These are phyloP conservation scores for Euura lappo DNA, from an alignment of 1,140 invertebrate genomes.

Conservation along the genomic window DNA sequence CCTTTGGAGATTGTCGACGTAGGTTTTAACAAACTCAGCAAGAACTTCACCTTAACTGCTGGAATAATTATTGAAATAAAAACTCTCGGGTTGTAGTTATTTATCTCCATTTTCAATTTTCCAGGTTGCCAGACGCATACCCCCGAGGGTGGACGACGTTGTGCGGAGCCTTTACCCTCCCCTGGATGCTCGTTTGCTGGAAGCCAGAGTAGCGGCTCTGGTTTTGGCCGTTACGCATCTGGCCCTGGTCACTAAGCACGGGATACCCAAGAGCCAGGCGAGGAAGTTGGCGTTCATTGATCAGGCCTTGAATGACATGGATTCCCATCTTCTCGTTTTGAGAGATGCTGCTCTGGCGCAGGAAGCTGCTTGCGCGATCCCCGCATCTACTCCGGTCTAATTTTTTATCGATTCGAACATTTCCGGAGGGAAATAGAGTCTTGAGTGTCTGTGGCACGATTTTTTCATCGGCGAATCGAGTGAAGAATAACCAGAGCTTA, in stretches of 20 bases:
- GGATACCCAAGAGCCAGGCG: conserved; percentile 58
- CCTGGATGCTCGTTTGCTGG: conserved; percentile 72
- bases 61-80: conserved; percentile 4
- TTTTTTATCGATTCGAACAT: background rate
- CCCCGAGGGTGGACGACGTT: conserved; percentile 75
- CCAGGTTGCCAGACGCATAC: conserved; percentile 71
- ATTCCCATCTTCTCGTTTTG: conserved; percentile 67
- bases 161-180: conserved; percentile 77
- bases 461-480: no score
- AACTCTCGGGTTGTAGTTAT: background rate
- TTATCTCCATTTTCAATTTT: conserved; percentile 17
- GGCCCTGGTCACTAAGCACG: conserved; percentile 65
- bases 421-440: background rate
- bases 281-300: conserved; percentile 69
- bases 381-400: conserved; percentile 51
- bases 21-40: conserved; percentile 23
- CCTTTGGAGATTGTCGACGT: conserved; percentile 69
- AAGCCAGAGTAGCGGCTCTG: conserved; percentile 73
- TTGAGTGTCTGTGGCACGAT: background rate
- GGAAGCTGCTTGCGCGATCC: conserved; percentile 58
- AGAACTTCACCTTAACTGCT: background rate
- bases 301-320: conserved; percentile 72
- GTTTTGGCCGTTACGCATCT: conserved; percentile 76
- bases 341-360: conserved; percentile 64
- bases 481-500: no score